Conservation (phyloP, 37 sponge, comb jelly and placozoan species). For the Oopsacas minuta region DNA sequence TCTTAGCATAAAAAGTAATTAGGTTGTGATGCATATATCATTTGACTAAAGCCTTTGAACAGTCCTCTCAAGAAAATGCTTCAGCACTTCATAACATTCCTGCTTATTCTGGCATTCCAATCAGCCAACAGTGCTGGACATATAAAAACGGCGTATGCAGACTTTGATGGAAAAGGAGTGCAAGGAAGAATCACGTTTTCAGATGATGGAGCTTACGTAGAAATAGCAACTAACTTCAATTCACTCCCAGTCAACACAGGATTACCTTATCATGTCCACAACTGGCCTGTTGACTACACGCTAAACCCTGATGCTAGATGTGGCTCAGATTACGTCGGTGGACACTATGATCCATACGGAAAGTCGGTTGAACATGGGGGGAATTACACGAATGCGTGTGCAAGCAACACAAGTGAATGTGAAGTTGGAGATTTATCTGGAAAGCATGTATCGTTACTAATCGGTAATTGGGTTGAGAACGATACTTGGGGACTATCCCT, state of each 20-base stretch:
- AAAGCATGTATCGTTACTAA: neutral
- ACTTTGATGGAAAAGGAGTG: neutral
- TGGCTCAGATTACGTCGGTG: neutral
- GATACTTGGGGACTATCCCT: neutral
- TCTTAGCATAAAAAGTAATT: too few species aligned
- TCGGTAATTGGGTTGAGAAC: neutral
- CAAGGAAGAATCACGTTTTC: slow-evolving; percentile 6
- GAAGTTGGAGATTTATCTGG: slow-evolving; percentile 21
- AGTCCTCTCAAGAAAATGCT: neutral
- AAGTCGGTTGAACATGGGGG: neutral
- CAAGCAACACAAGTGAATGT: neutral
- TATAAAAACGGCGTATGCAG: neutral
- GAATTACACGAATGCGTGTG: neutral
- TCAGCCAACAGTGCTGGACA: neutral
- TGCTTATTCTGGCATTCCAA: neutral
- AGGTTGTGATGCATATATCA: too few species aligned
- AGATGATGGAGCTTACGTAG: neutral
- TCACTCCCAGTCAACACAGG: neutral
- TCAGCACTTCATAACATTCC: neutral
- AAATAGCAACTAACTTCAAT: neutral
- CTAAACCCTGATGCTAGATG: neutral
- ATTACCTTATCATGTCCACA: slow-evolving; percentile 4
- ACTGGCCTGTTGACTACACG: slow-evolving; percentile 15
- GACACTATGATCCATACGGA: slow-evolving; percentile 5
- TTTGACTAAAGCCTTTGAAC: too few species aligned